These are phyloP conservation scores for Gymnocypris eckloni DNA, from an alignment of 2,797 vertebrate species.

Conservation along the genomic window DNA sequence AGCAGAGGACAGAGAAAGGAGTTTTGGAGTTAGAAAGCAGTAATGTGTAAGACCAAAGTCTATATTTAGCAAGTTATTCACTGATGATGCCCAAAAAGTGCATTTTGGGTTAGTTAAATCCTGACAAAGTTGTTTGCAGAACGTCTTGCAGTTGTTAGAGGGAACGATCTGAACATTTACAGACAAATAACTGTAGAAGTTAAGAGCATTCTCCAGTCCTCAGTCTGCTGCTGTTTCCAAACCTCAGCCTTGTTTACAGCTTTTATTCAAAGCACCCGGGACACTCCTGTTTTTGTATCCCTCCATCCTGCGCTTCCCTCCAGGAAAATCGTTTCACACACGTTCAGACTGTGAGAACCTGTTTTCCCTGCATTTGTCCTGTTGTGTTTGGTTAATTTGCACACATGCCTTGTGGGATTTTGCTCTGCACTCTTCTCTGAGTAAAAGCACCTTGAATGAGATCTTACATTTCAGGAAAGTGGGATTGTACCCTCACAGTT, in stretches of 20 bases:
- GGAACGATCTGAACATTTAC: not conserved
- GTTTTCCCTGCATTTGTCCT: slow-evolving; percentile 53
- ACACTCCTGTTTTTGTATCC: slow-evolving; percentile 49
- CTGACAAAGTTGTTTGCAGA: not conserved
- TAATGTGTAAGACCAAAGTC: not conserved
- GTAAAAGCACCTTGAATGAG: slow-evolving; percentile 1
- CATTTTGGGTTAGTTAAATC: not conserved
- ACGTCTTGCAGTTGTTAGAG: not conserved
- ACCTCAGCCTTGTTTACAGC: slow-evolving; percentile 44
- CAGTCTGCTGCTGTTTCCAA: slow-evolving; percentile 19
- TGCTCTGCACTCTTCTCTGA: slow-evolving; percentile 1
- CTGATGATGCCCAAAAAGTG: not conserved
- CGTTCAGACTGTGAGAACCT: slow-evolving; percentile 57
- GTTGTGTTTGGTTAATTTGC: slow-evolving; percentile 55
- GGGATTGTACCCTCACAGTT: not conserved
- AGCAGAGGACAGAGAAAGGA: too few relatives aligned
- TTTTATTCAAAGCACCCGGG: slow-evolving; percentile 48
- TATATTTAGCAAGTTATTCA: slow-evolving; percentile 4
- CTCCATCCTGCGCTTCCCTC: slow-evolving; percentile 45
- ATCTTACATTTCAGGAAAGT: slow-evolving; percentile 3
- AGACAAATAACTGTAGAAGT: not conserved
- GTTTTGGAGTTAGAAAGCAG: not conserved
- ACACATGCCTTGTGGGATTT: slow-evolving; percentile 30
- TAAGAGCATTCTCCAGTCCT: not conserved
- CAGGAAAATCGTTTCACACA: slow-evolving; percentile 56